Evolutionary conservation across 2,888 invertebrate genomes (phyloP).

Genomic region (Drosophila crucigera): DNA sequence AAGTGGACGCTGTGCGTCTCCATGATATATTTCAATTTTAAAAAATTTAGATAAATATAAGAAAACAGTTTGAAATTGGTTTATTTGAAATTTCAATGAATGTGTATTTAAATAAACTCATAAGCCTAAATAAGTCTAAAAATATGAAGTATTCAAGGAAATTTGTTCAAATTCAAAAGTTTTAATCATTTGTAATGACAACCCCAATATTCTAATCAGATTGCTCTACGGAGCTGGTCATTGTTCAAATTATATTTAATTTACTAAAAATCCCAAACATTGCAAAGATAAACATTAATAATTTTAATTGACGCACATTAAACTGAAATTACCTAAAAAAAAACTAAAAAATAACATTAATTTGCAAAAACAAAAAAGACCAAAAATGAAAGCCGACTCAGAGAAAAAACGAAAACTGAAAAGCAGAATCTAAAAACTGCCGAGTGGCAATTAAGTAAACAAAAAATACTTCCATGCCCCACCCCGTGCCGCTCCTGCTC

Average conservation of each 20-base stretch:
- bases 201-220: constrained; percentile 26
- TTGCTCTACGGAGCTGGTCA: constrained; percentile 24
- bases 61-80: background rate
- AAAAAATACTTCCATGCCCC: background rate
- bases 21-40: background rate
- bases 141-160: background rate
- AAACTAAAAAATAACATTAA: constrained; percentile 37
- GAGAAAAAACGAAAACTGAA: constrained; percentile 35
- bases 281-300: constrained; percentile 69
- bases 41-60: background rate
- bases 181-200: constrained; percentile 4
- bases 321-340: constrained; percentile 65
- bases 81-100: background rate
- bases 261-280: constrained; percentile 46
- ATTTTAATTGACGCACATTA: constrained; percentile 80
- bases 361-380: constrained; percentile 60
- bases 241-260: constrained; percentile 74
- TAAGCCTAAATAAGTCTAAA: background rate
- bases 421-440: constrained; percentile 27
- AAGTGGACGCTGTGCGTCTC: constrained; percentile 11
- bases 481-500: constrained; percentile 8
- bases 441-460: constrained; percentile 60
- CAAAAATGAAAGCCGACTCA: constrained; percentile 52
- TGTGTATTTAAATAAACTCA: background rate
- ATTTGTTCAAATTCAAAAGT: background rate